Percentiles rank a stretch among this genome's conserved stretches.
Evolutionary conservation across 2,113 vertebrate species (phyloP).

Genomic region (Terrapene triunguis): DNA sequence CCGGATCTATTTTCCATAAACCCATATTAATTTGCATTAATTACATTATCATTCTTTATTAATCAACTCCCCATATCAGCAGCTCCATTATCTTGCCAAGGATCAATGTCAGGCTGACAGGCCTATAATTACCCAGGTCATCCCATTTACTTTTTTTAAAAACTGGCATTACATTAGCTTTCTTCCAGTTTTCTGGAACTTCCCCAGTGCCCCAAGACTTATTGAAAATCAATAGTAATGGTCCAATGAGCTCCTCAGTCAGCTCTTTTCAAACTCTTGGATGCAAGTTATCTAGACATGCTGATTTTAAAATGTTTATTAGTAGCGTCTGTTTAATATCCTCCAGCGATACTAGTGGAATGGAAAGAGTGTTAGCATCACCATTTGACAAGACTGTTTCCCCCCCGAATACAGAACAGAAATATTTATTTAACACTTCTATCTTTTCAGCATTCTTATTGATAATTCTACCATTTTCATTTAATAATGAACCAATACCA

Average conservation of each 20-base stretch:
- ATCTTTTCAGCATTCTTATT: background rate
- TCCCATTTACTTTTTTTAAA: background rate
- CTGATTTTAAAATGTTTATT: background rate
- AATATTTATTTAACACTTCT: background rate
- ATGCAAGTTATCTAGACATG: background rate
- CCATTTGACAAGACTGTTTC: background rate
- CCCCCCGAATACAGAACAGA: background rate
- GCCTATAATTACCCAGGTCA: background rate
- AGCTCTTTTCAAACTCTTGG: background rate
- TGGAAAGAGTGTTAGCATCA: background rate
- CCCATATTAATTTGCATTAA: background rate
- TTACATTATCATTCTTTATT: background rate
- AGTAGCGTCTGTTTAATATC: background rate
- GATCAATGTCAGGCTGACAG: background rate
- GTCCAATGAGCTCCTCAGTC: background rate
- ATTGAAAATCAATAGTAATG: background rate
- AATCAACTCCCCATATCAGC: background rate
- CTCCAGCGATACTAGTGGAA: background rate
- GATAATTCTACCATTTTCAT: background rate
- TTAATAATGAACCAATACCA: background rate
- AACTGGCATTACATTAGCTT: background rate
- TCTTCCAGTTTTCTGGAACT: too few species aligned
- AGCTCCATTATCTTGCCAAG: background rate
- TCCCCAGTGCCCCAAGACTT: background rate
- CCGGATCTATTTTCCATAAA: background rate